phyloP scores from a whole-genome alignment of 2,888 invertebrate genomes.

The Pseudococcus longispinus region DNA sequence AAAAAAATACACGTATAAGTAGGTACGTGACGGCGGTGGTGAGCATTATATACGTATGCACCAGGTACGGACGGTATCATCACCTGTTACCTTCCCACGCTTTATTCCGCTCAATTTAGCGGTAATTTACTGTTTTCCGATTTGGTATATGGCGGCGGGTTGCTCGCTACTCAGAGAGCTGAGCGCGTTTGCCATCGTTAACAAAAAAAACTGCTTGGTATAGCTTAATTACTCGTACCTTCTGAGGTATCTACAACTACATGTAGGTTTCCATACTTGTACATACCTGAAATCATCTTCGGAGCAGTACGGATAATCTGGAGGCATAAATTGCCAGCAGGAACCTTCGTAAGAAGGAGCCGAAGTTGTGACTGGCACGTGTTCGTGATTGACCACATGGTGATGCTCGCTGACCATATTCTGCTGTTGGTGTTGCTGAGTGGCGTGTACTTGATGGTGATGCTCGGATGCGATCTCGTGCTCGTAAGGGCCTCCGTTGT shows the following conservation, averaged over 20 bases:
- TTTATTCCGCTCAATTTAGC: constrained; percentile 51
- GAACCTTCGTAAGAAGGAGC: constrained; percentile 39
- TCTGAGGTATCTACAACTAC: not conserved
- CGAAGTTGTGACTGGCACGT: not conserved
- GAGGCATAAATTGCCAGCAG: constrained; percentile 74
- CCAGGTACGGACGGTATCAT: constrained; percentile 52
- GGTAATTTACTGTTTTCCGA: constrained; percentile 39
- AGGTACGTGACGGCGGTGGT: not conserved
- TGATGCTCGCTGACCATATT: constrained; percentile 43
- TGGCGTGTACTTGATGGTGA: constrained; percentile 27
- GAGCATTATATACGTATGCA: constrained; percentile 41
- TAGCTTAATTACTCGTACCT: not conserved
- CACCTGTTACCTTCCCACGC: constrained; percentile 53
- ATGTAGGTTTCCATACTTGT: not conserved
- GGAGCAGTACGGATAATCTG: constrained; percentile 71
- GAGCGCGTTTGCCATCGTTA: not conserved
- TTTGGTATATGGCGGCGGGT: not conserved
- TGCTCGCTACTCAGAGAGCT: not conserved
- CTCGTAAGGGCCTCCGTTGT: not conserved
- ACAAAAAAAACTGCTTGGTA: not conserved
- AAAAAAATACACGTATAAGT: not conserved
- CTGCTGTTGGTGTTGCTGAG: not conserved
- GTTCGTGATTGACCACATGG: constrained; percentile 18
- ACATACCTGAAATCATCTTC: constrained; percentile 75
- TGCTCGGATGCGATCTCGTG: constrained; percentile 48